Conservation (phyloP, 2,113 vertebrate species). For the Cnemophilus loriae region DNA sequence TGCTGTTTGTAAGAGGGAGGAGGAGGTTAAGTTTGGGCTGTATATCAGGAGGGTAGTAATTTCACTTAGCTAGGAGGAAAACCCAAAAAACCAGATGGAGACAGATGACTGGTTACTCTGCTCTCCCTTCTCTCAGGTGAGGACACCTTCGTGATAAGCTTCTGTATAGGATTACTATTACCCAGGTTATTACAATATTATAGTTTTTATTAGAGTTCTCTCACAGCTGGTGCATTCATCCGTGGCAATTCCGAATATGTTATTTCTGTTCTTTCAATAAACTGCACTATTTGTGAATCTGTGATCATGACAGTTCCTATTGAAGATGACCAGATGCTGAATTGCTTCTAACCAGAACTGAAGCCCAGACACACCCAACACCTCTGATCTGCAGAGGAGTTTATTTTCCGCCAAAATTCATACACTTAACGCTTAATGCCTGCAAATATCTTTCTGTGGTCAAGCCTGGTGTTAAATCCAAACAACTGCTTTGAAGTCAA, state of each 20-base stretch:
- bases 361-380: neutral
- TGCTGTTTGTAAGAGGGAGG: neutral
- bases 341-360: neutral
- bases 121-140: neutral
- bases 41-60: neutral
- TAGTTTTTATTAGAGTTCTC: neutral
- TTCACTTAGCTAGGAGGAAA: neutral
- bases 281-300: neutral
- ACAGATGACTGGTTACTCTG: neutral
- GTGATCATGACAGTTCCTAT: neutral
- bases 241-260: neutral
- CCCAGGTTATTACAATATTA: neutral
- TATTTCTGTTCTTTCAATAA: neutral
- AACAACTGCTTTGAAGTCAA: neutral
- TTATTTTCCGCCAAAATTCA: neutral
- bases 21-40: neutral
- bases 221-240: neutral
- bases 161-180: neutral
- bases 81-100: neutral
- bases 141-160: neutral
- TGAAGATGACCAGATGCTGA: accelerated
- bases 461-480: neutral
- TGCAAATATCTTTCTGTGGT: neutral
- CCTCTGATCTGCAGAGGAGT: neutral
- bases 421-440: neutral